A percentile compares a stretch with the other conserved stretches of the same genome.
Conservation (phyloP, 2,888 invertebrate species). For the Amblyteles armatorius region DNA sequence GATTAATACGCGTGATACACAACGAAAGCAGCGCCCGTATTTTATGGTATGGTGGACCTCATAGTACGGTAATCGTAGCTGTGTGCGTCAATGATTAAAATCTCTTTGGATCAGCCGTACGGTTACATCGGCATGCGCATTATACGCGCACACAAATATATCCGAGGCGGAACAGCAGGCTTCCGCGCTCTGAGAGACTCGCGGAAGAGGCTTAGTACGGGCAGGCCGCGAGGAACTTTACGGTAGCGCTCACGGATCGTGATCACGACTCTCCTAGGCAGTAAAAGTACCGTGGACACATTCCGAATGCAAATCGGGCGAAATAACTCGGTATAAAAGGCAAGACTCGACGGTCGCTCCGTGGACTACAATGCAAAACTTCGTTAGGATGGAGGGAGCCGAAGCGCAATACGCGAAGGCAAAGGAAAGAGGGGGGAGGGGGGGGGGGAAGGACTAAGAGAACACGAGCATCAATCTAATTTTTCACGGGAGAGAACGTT, state of each 20-base stretch:
- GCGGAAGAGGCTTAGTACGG: neutral
- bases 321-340: conserved; percentile 15
- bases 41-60: conserved; percentile 3
- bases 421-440: neutral
- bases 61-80: conserved; percentile 15
- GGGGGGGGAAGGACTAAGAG: conserved; percentile 1
- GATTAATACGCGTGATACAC: conserved; percentile 45
- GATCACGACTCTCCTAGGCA: conserved; percentile 53
- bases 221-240: neutral
- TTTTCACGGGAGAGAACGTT: conserved; percentile 21
- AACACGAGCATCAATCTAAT: conserved; percentile 36
- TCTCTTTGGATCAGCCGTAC: conserved; percentile 8
- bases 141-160: conserved; percentile 5
- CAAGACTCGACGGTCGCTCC: conserved; percentile 3
- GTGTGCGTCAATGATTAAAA: conserved; percentile 46
- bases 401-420: neutral
- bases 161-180: neutral
- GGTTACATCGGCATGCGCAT: conserved; percentile 6
- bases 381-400: conserved; percentile 16
- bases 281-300: conserved; percentile 25
- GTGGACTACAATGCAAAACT: conserved; percentile 24
- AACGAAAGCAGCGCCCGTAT: conserved; percentile 9
- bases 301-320: conserved; percentile 61
- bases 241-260: conserved; percentile 48
- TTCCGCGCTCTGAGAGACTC: neutral